These are phyloP conservation scores for Macquaria australasica DNA, from an alignment of 2,113 vertebrate genomes.

Conservation along the genomic window DNA sequence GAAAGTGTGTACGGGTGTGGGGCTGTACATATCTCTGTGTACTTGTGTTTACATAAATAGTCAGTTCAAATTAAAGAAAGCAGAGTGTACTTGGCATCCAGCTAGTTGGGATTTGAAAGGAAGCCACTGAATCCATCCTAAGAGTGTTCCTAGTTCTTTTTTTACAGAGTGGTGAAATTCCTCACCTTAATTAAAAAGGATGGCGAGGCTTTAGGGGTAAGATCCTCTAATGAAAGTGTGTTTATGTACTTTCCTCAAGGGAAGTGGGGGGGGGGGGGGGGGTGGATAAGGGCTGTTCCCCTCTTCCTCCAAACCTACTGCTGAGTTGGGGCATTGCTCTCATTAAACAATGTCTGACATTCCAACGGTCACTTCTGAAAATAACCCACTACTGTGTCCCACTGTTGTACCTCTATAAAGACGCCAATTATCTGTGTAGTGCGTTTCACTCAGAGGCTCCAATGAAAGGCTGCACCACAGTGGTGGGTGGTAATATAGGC, in stretches of 20 bases:
- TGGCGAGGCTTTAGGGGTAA: conserved; percentile 40
- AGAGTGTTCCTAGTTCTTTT: conserved; percentile 9
- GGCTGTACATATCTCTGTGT: conserved; percentile 8
- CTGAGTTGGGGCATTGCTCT: conserved; percentile 60
- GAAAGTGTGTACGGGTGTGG: neutral
- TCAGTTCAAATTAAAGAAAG: conserved; percentile 11
- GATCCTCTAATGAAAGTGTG: conserved; percentile 72
- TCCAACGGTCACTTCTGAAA: conserved; percentile 69
- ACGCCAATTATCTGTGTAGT: conserved; percentile 36
- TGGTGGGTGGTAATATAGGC: neutral
- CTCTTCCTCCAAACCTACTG: conserved; percentile 35
- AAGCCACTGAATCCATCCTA: conserved; percentile 22
- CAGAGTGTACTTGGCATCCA: conserved; percentile 21
- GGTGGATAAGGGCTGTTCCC: neutral
- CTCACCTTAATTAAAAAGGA: conserved; percentile 70
- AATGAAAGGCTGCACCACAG: conserved; percentile 6
- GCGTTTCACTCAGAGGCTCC: conserved; percentile 12
- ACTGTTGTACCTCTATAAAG: conserved; percentile 25
- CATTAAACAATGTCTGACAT: conserved; percentile 74
- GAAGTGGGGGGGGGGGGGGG: neutral
- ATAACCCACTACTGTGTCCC: conserved; percentile 38
- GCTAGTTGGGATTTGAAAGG: conserved; percentile 29
- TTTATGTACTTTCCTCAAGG: conserved; percentile 67
- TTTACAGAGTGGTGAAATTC: conserved; percentile 51
- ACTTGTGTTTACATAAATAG: conserved; percentile 1